Percentiles rank a stretch among this genome's conserved stretches.
These are phyloP conservation scores for Apis laboriosa DNA, from an alignment of 1,140 invertebrate species.

Conservation along the genomic window DNA sequence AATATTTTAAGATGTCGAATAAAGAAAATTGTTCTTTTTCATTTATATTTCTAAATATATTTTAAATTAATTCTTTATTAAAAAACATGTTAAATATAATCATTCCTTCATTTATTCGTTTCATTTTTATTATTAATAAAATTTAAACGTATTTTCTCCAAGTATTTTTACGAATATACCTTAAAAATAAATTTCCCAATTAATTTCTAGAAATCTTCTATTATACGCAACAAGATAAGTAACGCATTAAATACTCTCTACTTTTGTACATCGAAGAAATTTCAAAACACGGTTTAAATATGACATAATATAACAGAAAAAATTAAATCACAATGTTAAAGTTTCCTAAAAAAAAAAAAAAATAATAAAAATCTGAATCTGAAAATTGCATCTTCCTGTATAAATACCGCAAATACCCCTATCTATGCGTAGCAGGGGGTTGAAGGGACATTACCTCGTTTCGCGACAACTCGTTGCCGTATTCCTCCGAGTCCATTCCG, in stretches of 20 bases:
- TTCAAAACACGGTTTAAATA: not conserved
- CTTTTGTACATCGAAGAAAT: not conserved
- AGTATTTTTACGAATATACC: not conserved
- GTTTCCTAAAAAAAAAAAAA: too few species aligned
- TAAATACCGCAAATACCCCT: not conserved
- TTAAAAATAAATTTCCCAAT: not conserved
- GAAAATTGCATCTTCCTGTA: too few species aligned
- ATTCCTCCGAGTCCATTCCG: constrained; percentile 54
- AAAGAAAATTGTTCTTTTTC: too few species aligned
- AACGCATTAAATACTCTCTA: not conserved
- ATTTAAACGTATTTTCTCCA: not conserved
- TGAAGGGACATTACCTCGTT: constrained; percentile 48
- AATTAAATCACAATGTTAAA: too few species aligned
- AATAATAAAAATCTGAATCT: too few species aligned
- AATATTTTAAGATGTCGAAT: too few species aligned
- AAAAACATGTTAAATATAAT: too few species aligned
- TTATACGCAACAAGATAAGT: not conserved
- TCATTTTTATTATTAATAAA: not conserved
- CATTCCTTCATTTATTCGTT: not conserved
- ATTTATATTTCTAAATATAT: too few species aligned
- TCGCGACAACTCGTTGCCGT: constrained; percentile 37
- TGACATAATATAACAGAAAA: not conserved
- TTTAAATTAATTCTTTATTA: not conserved
- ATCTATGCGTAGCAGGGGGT: not conserved
- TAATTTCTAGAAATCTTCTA: not conserved